Evolutionary conservation across 2,797 vertebrate species (phyloP).

Genomic region (Chaunax sp.): DNA sequence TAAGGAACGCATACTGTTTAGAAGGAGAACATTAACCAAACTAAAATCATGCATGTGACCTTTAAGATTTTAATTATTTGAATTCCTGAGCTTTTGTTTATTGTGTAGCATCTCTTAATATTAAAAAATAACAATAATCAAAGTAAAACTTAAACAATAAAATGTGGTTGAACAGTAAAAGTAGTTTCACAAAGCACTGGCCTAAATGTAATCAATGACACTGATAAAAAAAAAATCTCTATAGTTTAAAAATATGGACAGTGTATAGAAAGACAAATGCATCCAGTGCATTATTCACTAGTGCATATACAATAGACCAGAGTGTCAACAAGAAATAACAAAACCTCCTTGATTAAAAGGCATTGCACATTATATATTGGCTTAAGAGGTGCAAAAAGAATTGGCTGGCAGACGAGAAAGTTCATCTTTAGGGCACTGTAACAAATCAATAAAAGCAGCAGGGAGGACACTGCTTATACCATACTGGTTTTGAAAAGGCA

Average conservation of each 20-base stretch:
- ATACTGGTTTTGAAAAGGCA: conserved; percentile 28
- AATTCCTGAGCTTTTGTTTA: conserved; percentile 60
- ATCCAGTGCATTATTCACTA: conserved; percentile 76
- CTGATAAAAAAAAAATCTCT: background rate
- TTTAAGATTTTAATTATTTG: background rate
- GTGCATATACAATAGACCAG: conserved; percentile 54
- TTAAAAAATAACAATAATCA: background rate
- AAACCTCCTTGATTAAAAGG: conserved; percentile 36
- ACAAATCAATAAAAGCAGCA: background rate
- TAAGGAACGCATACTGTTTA: conserved; percentile 45
- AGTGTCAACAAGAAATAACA: conserved; percentile 19
- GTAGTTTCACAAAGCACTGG: conserved; percentile 43
- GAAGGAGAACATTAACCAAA: conserved; percentile 20
- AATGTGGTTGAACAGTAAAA: background rate
- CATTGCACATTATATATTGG: conserved; percentile 58
- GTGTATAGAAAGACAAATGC: conserved; percentile 59
- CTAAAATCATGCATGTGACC: conserved; percentile 13
- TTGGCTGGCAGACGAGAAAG: background rate
- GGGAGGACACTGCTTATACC: conserved; percentile 3
- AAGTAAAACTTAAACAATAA: conserved; percentile 8
- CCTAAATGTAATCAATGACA: conserved; percentile 22
- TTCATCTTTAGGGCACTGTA: background rate
- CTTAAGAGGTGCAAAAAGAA: conserved; percentile 28
- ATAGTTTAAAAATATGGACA: conserved; percentile 30
- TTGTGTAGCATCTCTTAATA: conserved; percentile 4